phyloP scores from a whole-genome alignment of 2,797 vertebrate genomes.

The Notoglanidium macrostoma region DNA sequence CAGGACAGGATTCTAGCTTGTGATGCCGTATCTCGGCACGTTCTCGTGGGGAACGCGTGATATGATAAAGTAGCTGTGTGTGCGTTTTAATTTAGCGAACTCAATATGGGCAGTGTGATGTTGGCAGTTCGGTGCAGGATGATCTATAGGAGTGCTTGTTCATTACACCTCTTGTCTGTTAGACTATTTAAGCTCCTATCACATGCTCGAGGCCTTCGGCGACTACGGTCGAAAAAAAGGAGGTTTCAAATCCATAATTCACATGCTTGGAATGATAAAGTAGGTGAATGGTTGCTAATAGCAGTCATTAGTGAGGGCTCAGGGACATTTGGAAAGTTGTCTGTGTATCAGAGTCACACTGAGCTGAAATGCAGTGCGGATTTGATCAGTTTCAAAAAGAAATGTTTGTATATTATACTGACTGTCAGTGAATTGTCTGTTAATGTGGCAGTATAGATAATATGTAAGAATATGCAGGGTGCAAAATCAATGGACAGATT shows the following conservation, averaged over 20 bases:
- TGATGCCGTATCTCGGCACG: conserved; percentile 67
- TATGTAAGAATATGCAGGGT: too few species aligned
- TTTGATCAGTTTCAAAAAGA: neutral
- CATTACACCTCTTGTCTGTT: conserved; percentile 72
- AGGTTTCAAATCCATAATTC: conserved; percentile 41
- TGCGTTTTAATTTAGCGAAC: conserved; percentile 75
- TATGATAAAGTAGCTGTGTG: conserved; percentile 74
- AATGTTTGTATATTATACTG: neutral
- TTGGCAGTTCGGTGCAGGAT: conserved; percentile 72
- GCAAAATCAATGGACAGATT: too few species aligned
- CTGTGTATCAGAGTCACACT: neutral
- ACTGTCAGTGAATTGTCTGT: neutral
- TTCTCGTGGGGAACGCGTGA: conserved; percentile 68
- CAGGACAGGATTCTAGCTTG: conserved; percentile 73
- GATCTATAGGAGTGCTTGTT: conserved; percentile 71
- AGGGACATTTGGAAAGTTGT: conserved; percentile 39
- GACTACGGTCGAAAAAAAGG: conserved; percentile 28
- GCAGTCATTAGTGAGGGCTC: conserved; percentile 43
- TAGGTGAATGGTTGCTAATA: conserved; percentile 35
- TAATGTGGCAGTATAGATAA: neutral
- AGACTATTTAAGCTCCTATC: conserved; percentile 72
- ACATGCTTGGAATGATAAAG: conserved; percentile 32
- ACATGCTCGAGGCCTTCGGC: conserved; percentile 48
- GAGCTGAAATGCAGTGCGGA: neutral
- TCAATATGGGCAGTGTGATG: conserved; percentile 68